Conservation (phyloP, 2,888 invertebrate species). For the Octodonta nipae region DNA sequence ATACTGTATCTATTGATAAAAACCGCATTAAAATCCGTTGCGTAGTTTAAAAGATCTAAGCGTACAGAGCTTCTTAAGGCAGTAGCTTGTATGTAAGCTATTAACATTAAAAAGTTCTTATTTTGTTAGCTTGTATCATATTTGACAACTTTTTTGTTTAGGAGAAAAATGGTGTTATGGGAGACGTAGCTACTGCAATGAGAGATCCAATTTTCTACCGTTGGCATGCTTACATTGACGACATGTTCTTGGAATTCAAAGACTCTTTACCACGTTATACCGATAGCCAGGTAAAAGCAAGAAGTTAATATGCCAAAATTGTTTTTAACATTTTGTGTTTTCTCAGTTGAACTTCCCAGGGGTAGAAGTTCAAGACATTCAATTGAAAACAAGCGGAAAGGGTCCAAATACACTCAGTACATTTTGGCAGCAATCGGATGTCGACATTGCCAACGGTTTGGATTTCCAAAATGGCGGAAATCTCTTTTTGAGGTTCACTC, state of each 20-base stretch:
- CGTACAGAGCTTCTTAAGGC: too few relatives aligned
- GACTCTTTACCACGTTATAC: constrained; percentile 53
- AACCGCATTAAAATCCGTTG: too few relatives aligned
- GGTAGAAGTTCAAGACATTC: constrained; percentile 45
- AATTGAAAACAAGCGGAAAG: constrained; percentile 39
- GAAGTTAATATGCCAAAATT: too few relatives aligned
- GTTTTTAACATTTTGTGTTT: too few relatives aligned
- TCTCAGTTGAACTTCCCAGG: constrained; percentile 50
- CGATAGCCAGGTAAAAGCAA: constrained; percentile 39
- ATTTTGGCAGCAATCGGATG: constrained; percentile 67
- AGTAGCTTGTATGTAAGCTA: too few relatives aligned
- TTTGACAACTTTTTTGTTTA: too few relatives aligned
- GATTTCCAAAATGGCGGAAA: constrained; percentile 69
- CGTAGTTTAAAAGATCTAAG: too few relatives aligned
- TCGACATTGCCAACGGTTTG: constrained; percentile 66
- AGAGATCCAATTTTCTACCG: constrained; percentile 76
- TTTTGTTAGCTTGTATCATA: too few relatives aligned
- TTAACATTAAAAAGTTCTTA: too few relatives aligned
- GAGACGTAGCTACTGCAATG: constrained; percentile 74
- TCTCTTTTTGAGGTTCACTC: constrained; percentile 49
- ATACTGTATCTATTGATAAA: too few relatives aligned
- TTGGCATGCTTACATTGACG: constrained; percentile 70
- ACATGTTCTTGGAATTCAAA: constrained; percentile 65
- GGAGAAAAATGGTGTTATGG: constrained; percentile 75
- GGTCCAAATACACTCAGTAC: constrained; percentile 47